Base-by-base conservation (phyloP, 2,113 vertebrate genomes). In the Eptesicus fuscus region DNA sequence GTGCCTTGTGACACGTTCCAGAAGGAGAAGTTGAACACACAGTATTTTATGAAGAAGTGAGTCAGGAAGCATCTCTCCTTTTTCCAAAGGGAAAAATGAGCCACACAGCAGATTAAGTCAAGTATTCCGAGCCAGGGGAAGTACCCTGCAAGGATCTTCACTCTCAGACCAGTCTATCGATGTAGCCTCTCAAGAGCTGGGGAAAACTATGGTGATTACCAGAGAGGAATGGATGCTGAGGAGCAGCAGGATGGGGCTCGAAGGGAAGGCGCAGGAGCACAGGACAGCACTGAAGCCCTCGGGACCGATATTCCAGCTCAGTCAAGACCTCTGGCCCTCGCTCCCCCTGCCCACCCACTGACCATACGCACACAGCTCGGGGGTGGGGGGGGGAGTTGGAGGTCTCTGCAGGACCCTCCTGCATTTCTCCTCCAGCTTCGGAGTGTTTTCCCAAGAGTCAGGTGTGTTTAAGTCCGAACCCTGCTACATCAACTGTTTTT, bases 71-170 rank as follows among this genome's bases (percentile, higher is more conserved):
- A 49, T 32, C 59, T 71, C 56, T 73, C 73, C 23, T 56, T 76
- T 71, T 76, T 80, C 73, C 89, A 61, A 53, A 69, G 59, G 76
- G 70, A 69, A 95, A 80, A 92, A 91, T 51, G 74, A 94, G 83
- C 83, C 87, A 65, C 82, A n/a, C 0, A 4, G 23, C 47, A 69
- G 53, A 85, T 78, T 30, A 78, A 67, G 79, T 67, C 69, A 44
- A 53, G 65, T 63, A 44, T 10, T 44, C 49, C 10, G 30, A 56
- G 79, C 83, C 79, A 63, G 74, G 85, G 69, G 63, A 88, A 51
- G 32, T 4, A 37, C 3, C 59, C 78, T 88, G 16, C 8, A 12
- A 59, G 32, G 47, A 53, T 5, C n/a, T 49, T 76, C 83, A 20
- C 93, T 51, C 70, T 73, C 42, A 51, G 23, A 42, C 61, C 53